These are phyloP conservation scores for Pachycephus smyrnensis DNA, from an alignment of 2,888 invertebrate species.

Conservation along the genomic window DNA sequence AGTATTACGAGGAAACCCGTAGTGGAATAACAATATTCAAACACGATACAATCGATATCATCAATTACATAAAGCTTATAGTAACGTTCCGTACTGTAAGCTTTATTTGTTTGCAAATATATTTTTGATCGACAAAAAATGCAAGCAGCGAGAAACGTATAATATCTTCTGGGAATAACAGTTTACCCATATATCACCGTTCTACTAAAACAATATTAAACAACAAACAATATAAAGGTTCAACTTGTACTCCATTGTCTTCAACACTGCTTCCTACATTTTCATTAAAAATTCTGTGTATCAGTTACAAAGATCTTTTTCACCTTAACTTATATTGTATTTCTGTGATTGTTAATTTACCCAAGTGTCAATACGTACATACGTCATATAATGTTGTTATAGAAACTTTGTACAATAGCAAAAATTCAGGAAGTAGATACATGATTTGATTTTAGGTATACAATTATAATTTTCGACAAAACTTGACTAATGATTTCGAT, in stretches of 20 bases:
- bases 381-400: not conserved
- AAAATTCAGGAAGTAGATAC: not conserved
- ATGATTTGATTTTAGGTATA: not conserved
- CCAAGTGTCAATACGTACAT: no score
- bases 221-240: not conserved
- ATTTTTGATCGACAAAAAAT: not conserved
- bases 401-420: not conserved
- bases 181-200: not conserved
- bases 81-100: not conserved
- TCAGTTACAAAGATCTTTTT: not conserved
- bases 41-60: not conserved
- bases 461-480: not conserved
- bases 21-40: not conserved
- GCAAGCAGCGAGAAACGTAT: not conserved
- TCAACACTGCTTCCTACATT: not conserved
- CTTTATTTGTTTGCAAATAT: not conserved
- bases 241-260: not conserved
- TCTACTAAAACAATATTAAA: not conserved
- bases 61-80: not conserved
- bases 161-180: not conserved
- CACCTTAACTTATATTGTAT: not conserved
- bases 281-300: no score
- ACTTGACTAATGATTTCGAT: not conserved
- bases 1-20: not conserved
- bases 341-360: no score